These are phyloP conservation scores for Tupaia chinensis DNA, from an alignment of 2,113 vertebrate species.

Conservation along the genomic window DNA sequence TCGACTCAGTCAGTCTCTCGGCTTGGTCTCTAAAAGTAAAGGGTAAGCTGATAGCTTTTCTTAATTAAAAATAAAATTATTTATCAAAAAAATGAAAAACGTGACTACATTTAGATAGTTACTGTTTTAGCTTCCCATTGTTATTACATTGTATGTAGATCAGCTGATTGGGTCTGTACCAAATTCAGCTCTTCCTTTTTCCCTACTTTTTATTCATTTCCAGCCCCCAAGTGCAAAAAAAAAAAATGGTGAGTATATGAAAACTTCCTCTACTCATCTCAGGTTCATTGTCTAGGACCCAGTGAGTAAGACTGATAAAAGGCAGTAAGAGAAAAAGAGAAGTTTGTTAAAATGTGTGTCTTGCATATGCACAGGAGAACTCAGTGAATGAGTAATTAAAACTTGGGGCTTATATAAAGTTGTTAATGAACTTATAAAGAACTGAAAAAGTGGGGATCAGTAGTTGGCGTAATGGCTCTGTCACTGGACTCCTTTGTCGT, in stretches of 20 bases:
- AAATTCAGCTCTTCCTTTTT: slow-evolving; percentile 22
- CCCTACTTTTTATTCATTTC: neutral
- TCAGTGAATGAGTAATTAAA: neutral
- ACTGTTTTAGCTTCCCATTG: slow-evolving; percentile 9
- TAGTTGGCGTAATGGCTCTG: too few species aligned
- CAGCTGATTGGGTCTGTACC: slow-evolving; percentile 21
- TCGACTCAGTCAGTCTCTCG: slow-evolving; percentile 93
- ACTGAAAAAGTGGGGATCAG: neutral
- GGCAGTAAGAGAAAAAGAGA: neutral
- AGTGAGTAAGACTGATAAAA: neutral
- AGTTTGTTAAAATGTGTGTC: neutral
- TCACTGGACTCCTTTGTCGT: too few species aligned
- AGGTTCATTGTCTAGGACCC: neutral
- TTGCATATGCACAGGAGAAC: neutral
- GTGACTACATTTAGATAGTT: neutral
- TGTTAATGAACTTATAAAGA: neutral
- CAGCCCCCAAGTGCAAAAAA: neutral
- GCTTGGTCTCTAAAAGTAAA: slow-evolving; percentile 95
- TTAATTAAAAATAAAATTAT: neutral
- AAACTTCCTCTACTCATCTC: neutral
- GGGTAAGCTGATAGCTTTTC: slow-evolving; percentile 88
- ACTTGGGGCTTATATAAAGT: neutral
- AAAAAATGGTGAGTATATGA: neutral
- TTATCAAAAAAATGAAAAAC: slow-evolving; percentile 33
- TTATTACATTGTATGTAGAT: slow-evolving; percentile 45